Evolutionary conservation across 2,888 invertebrate species (phyloP), one percentile per base, ranked within the genome.

Genomic region (Amphimallon solstitiale): DNA sequence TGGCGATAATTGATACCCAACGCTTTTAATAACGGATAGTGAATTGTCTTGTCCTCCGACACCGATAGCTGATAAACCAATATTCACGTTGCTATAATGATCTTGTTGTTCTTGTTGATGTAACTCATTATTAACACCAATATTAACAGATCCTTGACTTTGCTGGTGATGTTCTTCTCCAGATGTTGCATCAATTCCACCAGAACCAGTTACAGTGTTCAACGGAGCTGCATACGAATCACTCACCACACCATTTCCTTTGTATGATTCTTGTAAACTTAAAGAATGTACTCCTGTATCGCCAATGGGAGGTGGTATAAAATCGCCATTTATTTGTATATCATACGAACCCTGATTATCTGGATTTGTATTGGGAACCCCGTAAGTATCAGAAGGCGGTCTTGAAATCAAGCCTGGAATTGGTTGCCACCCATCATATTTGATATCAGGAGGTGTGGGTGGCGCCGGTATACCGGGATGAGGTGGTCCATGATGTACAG

Each of bases 361-460:
- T 71, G 76, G 72, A 59, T 65, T 60, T 35, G 69, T 65, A 12
- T 69, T 56, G 12, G 82, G 81, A 14, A 73, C 76, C 17, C 77
- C 80, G 61, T 82, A 79, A 40, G 71, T 68, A 56, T 76, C 71
- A 9, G 77, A 70, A 49, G 79, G 80, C 52, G 78, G 79, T 68
- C 76, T 77, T 10, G 82, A 78, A 72, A 82, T 79, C 0, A 90
- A 87, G 0, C 92, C 92, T 6, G 92, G 89, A 67, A 94, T 93
- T 15, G 94, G 94, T 77, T 90, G 92, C 94, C 94, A 94, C 21
- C 94, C 94, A 73, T 94, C 94, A 75, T 93, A 93, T 59, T 91
- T 84, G 34, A 92, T 88, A 77, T 89, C 87, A 3, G 92, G 88
- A 4, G 90, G 91, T 0, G 91, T 91, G 0, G 92, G 91, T 0